Evolutionary conservation across 2,888 invertebrate species (phyloP), one percentile per base, ranked within the genome.

Genomic region (Antitype chi): DNA sequence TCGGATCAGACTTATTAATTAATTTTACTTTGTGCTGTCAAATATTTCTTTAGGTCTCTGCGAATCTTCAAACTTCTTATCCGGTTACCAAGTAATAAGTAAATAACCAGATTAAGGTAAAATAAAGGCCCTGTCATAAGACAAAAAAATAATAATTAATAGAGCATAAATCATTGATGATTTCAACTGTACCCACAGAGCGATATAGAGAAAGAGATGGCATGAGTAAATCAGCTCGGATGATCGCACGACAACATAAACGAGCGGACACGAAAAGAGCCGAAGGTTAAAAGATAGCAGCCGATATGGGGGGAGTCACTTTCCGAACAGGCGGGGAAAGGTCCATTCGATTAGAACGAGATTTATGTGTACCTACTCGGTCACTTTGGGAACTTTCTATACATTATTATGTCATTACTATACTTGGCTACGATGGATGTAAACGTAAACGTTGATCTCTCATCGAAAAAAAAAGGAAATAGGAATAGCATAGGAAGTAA

Each of bases 181-280:
- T 17, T 66, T 3, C 60, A 76, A 49, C 76, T 84, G 79, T 84
- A 81, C 82, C 32, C 25, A 76, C 57, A 72, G 67, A 77, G 64
- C 60, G 62, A 67, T 60, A 60, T 76, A 79, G 79, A 82, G 80
- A 81, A 64, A 82, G 78, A 77, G 78, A 80, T 8, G 74, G 79
- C 78, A 85, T 52, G 80, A 90, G 86, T 88, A 85, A 86, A 89
- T 87, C 89, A 87, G 78, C 70, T 69, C 71, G 76, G 83, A 82
- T 85, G 82, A 89, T 88, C 88, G 82, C 85, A 84, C 82, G 84
- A 81, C 81, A 82, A 64, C 68, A 62, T 75, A 79, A 77, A 79
- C 81, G 80, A 84, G 69, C 79, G 76, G 74, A 86, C 85, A 81
- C 85, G 84, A 81, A 71, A 70, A 62, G 67, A 78, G 77, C 78